These are phyloP conservation scores for Lontra canadensis DNA, from an alignment of 2,113 vertebrate genomes.

Conservation along the genomic window DNA sequence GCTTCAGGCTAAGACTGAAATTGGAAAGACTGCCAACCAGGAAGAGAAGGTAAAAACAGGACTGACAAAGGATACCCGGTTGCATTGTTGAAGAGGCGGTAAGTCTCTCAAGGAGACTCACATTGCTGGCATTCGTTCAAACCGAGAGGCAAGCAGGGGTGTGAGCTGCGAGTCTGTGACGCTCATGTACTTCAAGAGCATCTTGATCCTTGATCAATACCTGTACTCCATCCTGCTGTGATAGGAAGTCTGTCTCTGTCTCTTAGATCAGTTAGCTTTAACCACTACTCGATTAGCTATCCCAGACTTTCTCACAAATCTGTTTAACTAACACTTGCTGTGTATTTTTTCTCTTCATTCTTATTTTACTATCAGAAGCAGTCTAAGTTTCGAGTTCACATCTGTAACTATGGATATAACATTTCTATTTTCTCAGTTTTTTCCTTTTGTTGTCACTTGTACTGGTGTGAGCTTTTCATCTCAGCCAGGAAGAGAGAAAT, in stretches of 20 bases:
- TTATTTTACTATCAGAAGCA: neutral
- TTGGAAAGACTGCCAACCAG: neutral
- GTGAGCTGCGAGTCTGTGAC: neutral
- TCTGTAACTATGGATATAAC: neutral
- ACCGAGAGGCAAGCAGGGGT: neutral
- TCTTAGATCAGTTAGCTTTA: slow-evolving; percentile 11
- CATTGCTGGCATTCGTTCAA: neutral
- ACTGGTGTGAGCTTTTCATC: neutral
- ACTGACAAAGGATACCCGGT: neutral
- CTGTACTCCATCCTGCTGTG: neutral
- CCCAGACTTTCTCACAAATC: neutral
- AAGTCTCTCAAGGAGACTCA: neutral
- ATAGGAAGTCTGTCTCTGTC: neutral
- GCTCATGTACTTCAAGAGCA: neutral
- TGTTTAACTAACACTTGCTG: neutral
- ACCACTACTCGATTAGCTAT: neutral
- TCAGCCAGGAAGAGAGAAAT: neutral
- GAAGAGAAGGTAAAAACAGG: neutral
- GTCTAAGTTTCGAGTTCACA: neutral
- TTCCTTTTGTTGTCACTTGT: neutral
- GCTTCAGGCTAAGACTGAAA: neutral
- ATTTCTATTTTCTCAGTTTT: neutral
- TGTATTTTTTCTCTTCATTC: neutral
- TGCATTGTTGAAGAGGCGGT: neutral
- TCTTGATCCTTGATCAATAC: neutral